Conservation (phyloP, 2,113 vertebrate genomes). For the Cinclus mexicanus region DNA sequence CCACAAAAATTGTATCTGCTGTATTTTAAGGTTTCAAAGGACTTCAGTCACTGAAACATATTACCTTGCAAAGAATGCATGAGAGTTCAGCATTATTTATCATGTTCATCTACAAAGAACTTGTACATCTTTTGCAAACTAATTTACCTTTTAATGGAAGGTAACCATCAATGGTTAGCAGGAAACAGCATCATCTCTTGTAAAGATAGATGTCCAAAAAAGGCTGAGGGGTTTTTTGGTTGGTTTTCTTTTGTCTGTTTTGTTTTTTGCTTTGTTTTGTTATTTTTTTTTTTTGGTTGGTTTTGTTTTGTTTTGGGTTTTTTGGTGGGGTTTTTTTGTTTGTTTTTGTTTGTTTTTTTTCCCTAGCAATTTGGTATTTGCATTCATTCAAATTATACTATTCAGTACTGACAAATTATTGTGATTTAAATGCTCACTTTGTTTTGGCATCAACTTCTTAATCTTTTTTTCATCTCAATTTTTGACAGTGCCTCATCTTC, state of each 20-base stretch:
- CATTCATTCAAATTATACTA: neutral
- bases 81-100: neutral
- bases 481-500: neutral
- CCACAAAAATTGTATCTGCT: neutral
- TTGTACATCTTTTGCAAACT: neutral
- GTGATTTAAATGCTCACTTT: neutral
- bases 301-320: too few relatives aligned
- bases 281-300: neutral
- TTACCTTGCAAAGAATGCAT: neutral
- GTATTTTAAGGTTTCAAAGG: neutral
- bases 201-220: neutral
- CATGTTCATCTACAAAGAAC: neutral
- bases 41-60: neutral
- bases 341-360: neutral
- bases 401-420: neutral
- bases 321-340: neutral
- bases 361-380: neutral
- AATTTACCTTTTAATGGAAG: neutral
- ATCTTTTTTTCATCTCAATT: neutral
- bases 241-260: neutral
- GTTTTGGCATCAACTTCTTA: neutral
- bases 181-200: neutral
- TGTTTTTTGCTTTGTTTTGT: too few relatives aligned
- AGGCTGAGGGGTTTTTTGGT: neutral
- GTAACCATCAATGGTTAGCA: neutral